Evolutionary conservation across 23 tunicate species (phyloP), one percentile per base, ranked within the genome.

Genomic region (Halocynthia aurantium): DNA sequence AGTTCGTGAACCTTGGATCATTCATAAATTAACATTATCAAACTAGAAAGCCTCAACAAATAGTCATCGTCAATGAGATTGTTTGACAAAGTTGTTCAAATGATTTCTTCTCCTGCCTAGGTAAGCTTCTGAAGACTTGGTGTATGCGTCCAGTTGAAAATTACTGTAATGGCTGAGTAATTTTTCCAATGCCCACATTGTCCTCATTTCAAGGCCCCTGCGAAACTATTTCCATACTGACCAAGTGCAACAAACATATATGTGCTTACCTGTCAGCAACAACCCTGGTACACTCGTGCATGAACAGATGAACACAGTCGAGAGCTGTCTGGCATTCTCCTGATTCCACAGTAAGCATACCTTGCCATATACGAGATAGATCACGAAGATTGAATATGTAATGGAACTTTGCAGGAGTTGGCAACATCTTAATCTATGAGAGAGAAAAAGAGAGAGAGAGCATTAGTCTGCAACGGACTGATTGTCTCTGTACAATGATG

Each of bases 331-430:
- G n/a, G 56, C 93, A 89, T 62, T 96, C 93, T 40, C 75, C 80
- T 7, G 83, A 70, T 52, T 82, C 66, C 50, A 96, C 82, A 50
- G 76, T 83, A 52, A 96, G 84, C 87, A 96, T 89, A 22, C 96
- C 96, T 55, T 96, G 99, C 99, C 99, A 96, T 71, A 96, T 96
- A 18, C 99, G 84, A 7, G 99, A 96, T 44, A 96, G 76, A 75
- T 96, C 99, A 18, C 99, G 88, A 50, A 96, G 83, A 79, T 96
- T 96, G 82, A 96, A 96, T 66, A 96, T 91, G 93, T 96, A 96
- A 76, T 96, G 99, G 68, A 96, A 96, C 77, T 96, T 96, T 7
- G 99, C 96, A 49, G 99, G 99, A 6, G 99, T 96, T 5, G 99
- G 94, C 57, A 96, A 86, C 99, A 96, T 96, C 72, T 96, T 96